Evolutionary conservation across 2,113 vertebrate genomes (phyloP).

Genomic region (Aleadryas rufinucha): DNA sequence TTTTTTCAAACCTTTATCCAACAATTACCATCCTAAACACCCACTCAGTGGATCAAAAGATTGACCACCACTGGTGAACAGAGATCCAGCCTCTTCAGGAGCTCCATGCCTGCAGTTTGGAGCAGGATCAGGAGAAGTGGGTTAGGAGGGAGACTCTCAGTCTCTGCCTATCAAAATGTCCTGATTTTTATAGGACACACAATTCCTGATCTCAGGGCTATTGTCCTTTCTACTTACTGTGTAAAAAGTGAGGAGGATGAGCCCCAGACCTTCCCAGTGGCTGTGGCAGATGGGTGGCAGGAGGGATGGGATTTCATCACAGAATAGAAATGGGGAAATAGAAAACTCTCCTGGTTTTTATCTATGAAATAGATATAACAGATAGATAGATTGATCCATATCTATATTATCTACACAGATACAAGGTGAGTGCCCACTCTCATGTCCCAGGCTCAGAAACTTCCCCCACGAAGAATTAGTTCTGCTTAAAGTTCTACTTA

Average conservation of each 20-base stretch:
- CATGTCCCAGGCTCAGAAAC: background rate
- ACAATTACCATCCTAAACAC: background rate
- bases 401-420: background rate
- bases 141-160: background rate
- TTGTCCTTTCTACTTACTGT: background rate
- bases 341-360: background rate
- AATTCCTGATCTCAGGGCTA: fast-evolving
- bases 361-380: background rate
- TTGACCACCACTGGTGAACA: fast-evolving
- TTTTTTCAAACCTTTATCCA: background rate
- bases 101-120: background rate
- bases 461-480: too few species aligned
- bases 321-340: background rate
- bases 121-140: background rate
- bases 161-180: background rate
- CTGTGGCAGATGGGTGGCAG: background rate
- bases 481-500: background rate
- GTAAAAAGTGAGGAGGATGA: background rate
- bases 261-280: too few species aligned
- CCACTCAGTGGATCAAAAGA: background rate
- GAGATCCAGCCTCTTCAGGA: background rate
- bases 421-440: background rate
- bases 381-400: background rate
- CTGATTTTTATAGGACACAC: fast-evolving
- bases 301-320: background rate